A percentile compares a stretch with the other conserved stretches of the same genome.
Evolutionary conservation across 2,797 vertebrate genomes (phyloP).

Genomic region (Nannoperca australis): DNA sequence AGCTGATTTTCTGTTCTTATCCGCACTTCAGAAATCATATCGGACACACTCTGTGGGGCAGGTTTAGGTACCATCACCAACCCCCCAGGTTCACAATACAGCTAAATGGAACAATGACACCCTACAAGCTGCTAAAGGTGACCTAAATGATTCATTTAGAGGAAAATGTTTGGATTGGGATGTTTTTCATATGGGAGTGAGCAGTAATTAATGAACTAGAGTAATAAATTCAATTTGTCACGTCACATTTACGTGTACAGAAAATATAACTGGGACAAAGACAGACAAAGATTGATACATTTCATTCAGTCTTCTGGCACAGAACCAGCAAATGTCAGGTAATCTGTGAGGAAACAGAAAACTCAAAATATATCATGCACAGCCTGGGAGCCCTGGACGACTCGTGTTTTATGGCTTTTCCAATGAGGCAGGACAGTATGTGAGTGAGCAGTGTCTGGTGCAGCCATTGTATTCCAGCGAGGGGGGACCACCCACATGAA

Average conservation of each 20-base stretch:
- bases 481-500: slow-evolving; percentile 83
- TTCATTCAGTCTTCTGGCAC: slow-evolving; percentile 47
- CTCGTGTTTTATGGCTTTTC: slow-evolving; percentile 84
- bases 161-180: slow-evolving; percentile 12
- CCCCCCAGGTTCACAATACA: slow-evolving; percentile 36
- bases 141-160: slow-evolving; percentile 30
- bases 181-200: slow-evolving; percentile 16
- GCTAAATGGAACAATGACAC: slow-evolving; percentile 46
- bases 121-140: slow-evolving; percentile 14
- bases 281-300: slow-evolving; percentile 38
- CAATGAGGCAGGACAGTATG: slow-evolving; percentile 84
- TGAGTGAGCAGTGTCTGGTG: slow-evolving; percentile 82
- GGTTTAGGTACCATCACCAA: slow-evolving; percentile 50
- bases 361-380: slow-evolving; percentile 74
- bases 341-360: slow-evolving; percentile 73
- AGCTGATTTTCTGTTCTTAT: slow-evolving; percentile 55
- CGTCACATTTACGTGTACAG: slow-evolving; percentile 17
- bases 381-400: slow-evolving; percentile 75
- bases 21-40: slow-evolving; percentile 66
- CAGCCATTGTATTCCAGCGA: slow-evolving; percentile 82
- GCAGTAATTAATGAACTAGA: slow-evolving; percentile 27
- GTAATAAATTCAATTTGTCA: slow-evolving; percentile 31
- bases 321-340: slow-evolving; percentile 58
- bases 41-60: slow-evolving; percentile 62
- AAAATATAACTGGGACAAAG: slow-evolving; percentile 18